Conservation (phyloP, 1,140 invertebrate genomes). For the Papilio helenus region DNA sequence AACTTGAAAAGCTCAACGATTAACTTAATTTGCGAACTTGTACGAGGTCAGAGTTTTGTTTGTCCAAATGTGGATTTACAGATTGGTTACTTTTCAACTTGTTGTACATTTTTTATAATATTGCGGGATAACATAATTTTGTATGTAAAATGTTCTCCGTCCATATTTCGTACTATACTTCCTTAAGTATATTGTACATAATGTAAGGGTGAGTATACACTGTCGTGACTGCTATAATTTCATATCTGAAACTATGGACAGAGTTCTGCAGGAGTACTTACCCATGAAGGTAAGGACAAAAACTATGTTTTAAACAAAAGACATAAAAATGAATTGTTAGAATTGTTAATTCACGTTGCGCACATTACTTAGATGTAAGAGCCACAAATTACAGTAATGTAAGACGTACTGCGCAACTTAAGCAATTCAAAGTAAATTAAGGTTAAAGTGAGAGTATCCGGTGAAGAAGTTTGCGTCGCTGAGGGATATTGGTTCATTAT, state of each 20-base stretch:
- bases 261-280: neutral
- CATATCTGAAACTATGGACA: neutral
- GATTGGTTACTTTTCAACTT: neutral
- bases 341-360: constrained; percentile 1
- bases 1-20: constrained; percentile 35
- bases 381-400: constrained; percentile 9
- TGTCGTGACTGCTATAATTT: too few relatives aligned
- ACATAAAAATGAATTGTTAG: constrained; percentile 2
- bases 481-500: constrained; percentile 11
- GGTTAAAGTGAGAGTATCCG: constrained; percentile 11
- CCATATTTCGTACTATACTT: too few relatives aligned
- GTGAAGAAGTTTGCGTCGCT: constrained; percentile 1
- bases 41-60: constrained; percentile 2
- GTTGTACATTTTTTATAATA: neutral
- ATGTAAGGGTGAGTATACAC: too few relatives aligned
- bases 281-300: neutral
- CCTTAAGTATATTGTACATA: too few relatives aligned
- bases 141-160: too few relatives aligned
- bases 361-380: constrained; percentile 8
- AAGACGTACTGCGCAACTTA: constrained; percentile 6
- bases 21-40: constrained; percentile 33
- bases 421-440: constrained; percentile 32
- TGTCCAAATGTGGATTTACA: constrained; percentile 14
- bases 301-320: neutral
- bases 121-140: too few relatives aligned